Conservation (phyloP, 2,113 vertebrate genomes). For the Spermophilus dauricus region DNA sequence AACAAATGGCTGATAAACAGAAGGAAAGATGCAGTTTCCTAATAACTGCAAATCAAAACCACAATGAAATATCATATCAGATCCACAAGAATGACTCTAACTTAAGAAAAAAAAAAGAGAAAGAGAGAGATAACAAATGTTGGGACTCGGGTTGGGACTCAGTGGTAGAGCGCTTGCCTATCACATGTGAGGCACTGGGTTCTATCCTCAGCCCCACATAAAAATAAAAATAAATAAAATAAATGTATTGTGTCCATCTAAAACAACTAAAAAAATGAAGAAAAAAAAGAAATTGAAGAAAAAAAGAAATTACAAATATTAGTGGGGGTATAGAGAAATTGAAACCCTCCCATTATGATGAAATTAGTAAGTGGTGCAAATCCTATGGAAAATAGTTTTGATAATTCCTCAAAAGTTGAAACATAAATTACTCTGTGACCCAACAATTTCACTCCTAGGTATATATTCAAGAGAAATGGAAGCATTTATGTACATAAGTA, state of each 20-base stretch:
- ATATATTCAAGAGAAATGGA: background rate
- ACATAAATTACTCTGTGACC: background rate
- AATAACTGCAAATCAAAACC: background rate
- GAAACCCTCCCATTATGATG: slow-evolving; percentile 15
- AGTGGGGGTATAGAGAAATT: background rate
- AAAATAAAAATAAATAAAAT: too few species aligned
- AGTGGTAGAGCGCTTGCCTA: too few species aligned
- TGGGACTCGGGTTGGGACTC: too few species aligned
- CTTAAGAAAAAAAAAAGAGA: background rate
- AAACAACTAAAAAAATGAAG: background rate
- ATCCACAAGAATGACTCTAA: background rate
- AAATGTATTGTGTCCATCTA: too few species aligned
- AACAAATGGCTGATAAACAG: background rate
- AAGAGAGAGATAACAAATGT: background rate
- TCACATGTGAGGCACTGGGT: too few species aligned
- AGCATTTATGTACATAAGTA: background rate
- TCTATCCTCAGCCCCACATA: too few species aligned
- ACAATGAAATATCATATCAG: background rate
- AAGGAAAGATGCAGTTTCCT: background rate
- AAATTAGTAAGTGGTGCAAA: background rate
- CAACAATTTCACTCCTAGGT: background rate
- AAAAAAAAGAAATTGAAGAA: background rate
- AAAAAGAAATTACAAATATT: background rate
- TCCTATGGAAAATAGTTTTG: background rate
- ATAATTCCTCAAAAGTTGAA: background rate